Evolutionary conservation across 2,113 vertebrate genomes (phyloP), one percentile per base, ranked within the genome.

Genomic region (Elephas maximus): DNA sequence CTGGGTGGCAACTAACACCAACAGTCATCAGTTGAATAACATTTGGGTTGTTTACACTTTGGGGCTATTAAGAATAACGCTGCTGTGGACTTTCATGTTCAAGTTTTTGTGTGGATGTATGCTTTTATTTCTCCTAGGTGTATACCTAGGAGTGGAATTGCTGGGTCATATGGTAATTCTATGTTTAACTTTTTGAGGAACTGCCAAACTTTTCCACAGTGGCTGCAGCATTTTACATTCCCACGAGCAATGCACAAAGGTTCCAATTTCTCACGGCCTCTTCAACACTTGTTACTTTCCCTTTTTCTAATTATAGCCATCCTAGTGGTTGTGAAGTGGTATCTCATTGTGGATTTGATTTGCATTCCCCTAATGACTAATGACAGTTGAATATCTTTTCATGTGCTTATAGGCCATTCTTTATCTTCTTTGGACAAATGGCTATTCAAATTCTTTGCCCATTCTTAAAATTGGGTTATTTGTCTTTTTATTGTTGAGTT

Each of bases 391-490:
- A 51, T 26, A 80, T 93, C 80, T 94, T 94, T 33, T 80, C 30
- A 69, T 88, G 30, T 87, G 48, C 41, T 95, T 80, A 76, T n/a
- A 89, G 67, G 11, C 26, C 69, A 62, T 92, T 96, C 67, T 21
- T 79, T 91, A 76, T 97, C 86, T 95, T 93, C 91, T 91, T 82
- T 83, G 67, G 80, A 97, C 41, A 91, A 94, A 90, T 17, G 82
- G 85, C 48, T 95, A 80, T 90, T 96, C 65, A 90, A 76, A 92
- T 77, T 90, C 12, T 84, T 97, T 95, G 14, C 63, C 57, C 30
- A 60, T 80, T 93, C 94, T 44, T 44, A 48, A 91, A 88, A 83
- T 63, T 93, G 30, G 17, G 37, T 94, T 83, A 89, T 97, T 91
- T 94, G n/a, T 89, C 78, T 87, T 90, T 81, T 83, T 78, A 88